Conservation (phyloP, 2,888 invertebrate genomes). For the Pollenia amentaria region DNA sequence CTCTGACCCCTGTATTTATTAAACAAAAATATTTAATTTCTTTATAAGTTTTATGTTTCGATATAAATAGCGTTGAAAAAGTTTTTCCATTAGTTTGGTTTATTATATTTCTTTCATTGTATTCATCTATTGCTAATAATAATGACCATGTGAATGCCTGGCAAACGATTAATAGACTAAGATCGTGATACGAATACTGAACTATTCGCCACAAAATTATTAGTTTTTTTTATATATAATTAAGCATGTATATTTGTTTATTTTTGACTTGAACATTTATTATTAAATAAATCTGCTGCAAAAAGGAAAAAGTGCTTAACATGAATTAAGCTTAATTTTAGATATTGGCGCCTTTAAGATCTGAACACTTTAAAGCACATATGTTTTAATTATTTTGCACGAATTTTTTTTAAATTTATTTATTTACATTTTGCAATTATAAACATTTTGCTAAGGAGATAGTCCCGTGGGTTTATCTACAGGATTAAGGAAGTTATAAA, state of each 20-base stretch:
- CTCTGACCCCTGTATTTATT: background rate
- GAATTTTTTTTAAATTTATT: too few relatives aligned
- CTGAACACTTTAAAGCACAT: too few relatives aligned
- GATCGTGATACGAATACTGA: constrained; percentile 41
- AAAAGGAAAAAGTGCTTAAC: background rate
- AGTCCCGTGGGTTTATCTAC: too few relatives aligned
- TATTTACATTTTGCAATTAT: too few relatives aligned
- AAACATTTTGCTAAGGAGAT: too few relatives aligned
- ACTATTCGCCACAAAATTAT: constrained; percentile 42
- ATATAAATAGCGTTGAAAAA: constrained; percentile 19
- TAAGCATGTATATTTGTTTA: constrained; percentile 43
- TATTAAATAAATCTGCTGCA: background rate
- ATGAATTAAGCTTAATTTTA: too few relatives aligned
- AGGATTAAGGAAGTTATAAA: too few relatives aligned
- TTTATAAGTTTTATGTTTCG: background rate
- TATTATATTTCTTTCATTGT: background rate
- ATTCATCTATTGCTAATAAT: constrained; percentile 34
- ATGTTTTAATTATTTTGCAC: too few relatives aligned
- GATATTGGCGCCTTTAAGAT: too few relatives aligned
- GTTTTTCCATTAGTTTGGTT: constrained; percentile 20
- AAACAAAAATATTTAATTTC: background rate
- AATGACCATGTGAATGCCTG: constrained; percentile 35
- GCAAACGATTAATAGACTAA: constrained; percentile 41
- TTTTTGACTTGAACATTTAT: constrained; percentile 11
- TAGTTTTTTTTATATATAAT: background rate